Base-by-base conservation (phyloP, 2,797 vertebrate genomes). In the Macropus fuliginosus region DNA sequence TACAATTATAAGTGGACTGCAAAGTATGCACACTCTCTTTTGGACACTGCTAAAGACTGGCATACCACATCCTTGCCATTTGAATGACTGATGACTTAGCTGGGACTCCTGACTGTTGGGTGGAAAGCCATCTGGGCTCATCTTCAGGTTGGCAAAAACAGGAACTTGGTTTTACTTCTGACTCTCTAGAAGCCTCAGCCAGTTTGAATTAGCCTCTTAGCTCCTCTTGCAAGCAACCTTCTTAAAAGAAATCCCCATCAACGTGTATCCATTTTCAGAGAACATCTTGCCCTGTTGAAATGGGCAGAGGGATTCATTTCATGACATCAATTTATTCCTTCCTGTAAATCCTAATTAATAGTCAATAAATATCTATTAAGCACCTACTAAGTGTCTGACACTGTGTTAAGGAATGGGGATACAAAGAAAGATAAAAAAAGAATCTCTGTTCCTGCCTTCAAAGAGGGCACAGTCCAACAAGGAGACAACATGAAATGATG, bases 101-200 rank as follows among this genome's bases (percentile, higher is more conserved):
- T 10, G 21, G 55, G 12, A 29, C 21, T 89, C 92, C 18, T 55
- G 57, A 28, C 34, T 54, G 24, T 74, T 89, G 81, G 91, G 66
- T 27, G 56, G 34, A 59, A 56, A 87, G 56, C 34, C 34, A 29
- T 57, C n/a, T 3, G 18, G 27, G 55, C 91, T 92, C 91, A 12
- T 91, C 62, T 31, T 54, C 18, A 95, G 90, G 40, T 40, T 55
- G 74, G 52, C 92, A 92, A 94, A 96, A 95, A 92, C 11, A 89
- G 56, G 14, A 24, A 27, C 62, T 92, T 54, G 28, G n/a, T 91
- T 95, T 95, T 90, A 91, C 40, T 66, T 56, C 91, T 89, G 54
- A 46, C 89, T 24, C 56, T 59, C 13, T 91, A 56, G 52, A 59
- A 59, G 8, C 94, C 95, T 94, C 87, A 55, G 31, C 57, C 92